Evolutionary conservation across 2,888 invertebrate genomes (phyloP).

Genomic region (Platycnemis pennipes): DNA sequence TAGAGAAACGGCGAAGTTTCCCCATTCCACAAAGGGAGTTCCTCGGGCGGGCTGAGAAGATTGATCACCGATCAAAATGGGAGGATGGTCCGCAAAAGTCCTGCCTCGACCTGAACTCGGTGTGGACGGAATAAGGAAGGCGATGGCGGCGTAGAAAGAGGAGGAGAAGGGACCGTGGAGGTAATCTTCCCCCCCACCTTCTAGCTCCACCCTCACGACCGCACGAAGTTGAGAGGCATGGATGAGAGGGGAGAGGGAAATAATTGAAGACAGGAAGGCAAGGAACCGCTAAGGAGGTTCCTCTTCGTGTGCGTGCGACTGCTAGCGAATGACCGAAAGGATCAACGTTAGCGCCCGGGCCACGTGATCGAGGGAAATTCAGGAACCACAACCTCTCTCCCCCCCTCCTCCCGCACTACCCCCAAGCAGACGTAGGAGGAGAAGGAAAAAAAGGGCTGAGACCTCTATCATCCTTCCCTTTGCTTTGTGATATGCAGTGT

Average conservation of each 20-base stretch:
- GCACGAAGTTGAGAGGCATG: neutral
- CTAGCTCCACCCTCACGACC: neutral
- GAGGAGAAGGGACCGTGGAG: neutral
- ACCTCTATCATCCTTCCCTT: neutral
- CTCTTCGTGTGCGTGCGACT: neutral
- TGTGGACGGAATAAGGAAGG: slow-evolving; percentile 4
- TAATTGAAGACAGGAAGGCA: neutral
- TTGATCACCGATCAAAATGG: slow-evolving; percentile 36
- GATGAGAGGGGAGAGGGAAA: neutral
- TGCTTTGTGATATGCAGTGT: no score
- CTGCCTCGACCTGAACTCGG: neutral
- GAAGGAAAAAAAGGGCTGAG: neutral
- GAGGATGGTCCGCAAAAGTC: neutral
- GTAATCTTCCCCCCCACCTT: neutral
- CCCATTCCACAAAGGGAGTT: neutral
- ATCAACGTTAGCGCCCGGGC: neutral
- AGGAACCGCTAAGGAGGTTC: neutral
- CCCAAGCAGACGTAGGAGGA: no score
- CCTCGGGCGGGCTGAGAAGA: neutral
- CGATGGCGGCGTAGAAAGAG: neutral
- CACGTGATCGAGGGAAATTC: neutral
- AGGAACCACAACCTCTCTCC: neutral
- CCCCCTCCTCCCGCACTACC: no score
- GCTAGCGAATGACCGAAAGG: neutral
- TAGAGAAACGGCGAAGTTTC: neutral